Evolutionary conservation across 2,888 invertebrate species (phyloP), one percentile per base, ranked within the genome.

Genomic region (Tenthredo notha): DNA sequence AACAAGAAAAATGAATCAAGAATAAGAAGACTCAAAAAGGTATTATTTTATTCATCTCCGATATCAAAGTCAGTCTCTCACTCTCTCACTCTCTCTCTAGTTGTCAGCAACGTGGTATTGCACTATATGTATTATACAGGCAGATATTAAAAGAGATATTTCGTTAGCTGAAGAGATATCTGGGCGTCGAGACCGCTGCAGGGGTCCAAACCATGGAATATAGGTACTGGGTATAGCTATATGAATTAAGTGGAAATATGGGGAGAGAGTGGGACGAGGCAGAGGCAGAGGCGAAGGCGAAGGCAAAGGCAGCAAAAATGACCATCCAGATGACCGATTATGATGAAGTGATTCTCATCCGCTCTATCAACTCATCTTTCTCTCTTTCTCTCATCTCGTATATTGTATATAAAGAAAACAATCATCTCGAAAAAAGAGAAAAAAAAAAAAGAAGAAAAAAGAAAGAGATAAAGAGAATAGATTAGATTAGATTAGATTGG

Each of bases 31-130:
- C 21, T 29, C 12, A 0, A 0, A 15, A 15, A 67, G 25, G 12
- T 5, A 92, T 93, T 92, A 91, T 90, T 92, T 92, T 93, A 92
- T 93, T 92, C 92, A 93, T 93, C 93, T 93, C 91, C 90, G 92
- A 92, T 93, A 93, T 93, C 93, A 92, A 93, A n/a, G n/a, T n/a
- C n/a, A n/a, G n/a, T n/a, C n/a, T n/a, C n/a, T n/a, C n/a, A n/a
- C n/a, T n/a, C n/a, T n/a, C n/a, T n/a, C n/a, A n/a, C n/a, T n/a
- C n/a, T n/a, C 92, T 93, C 92, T 92, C 91, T 88, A n/a, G 33
- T 58, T 78, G 78, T 78, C 78, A 78, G 78, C 58, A 29, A n/a
- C 21, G 58, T 47, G 0, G 70, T 37, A 37, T 33, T 25, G 18
- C 10, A 10, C 25, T 21, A 9, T 61, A 6, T 33, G 33, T 5